These are phyloP conservation scores for Phyllotis vaccarum DNA, from an alignment of 2,797 vertebrate species.

Conservation along the genomic window DNA sequence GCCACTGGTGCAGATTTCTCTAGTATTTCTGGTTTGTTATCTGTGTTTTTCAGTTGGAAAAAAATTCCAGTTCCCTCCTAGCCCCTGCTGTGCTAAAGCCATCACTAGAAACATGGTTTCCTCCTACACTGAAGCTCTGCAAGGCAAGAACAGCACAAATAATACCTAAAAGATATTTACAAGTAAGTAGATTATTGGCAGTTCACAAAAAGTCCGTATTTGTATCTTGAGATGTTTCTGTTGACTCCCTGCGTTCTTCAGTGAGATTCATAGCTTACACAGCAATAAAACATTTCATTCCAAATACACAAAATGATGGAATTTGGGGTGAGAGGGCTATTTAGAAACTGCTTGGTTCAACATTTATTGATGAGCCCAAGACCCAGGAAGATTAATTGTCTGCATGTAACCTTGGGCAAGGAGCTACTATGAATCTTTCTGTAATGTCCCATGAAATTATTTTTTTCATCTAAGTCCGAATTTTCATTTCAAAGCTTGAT, in stretches of 20 bases:
- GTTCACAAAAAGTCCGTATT: slow-evolving; percentile 54
- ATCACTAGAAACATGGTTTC: not conserved
- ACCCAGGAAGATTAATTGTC: slow-evolving; percentile 54
- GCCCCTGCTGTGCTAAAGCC: not conserved
- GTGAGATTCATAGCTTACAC: slow-evolving; percentile 52
- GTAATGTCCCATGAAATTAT: slow-evolving; percentile 47
- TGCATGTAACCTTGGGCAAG: slow-evolving; percentile 18
- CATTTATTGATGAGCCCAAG: slow-evolving; percentile 66
- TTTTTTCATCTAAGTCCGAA: slow-evolving; percentile 39
- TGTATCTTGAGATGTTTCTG: slow-evolving; percentile 60
- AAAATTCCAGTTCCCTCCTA: slow-evolving; percentile 33
- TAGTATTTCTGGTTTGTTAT: not conserved
- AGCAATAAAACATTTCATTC: slow-evolving; percentile 70
- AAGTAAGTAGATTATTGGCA: slow-evolving; percentile 59
- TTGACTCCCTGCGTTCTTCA: slow-evolving; percentile 67
- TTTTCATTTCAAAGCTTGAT: slow-evolving; percentile 54
- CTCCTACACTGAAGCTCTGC: not conserved
- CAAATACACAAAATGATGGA: slow-evolving; percentile 69
- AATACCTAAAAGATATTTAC: slow-evolving; percentile 35
- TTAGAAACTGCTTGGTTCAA: slow-evolving; percentile 75
- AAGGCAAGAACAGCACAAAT: not conserved
- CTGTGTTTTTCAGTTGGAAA: slow-evolving; percentile 4
- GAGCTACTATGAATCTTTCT: slow-evolving; percentile 60
- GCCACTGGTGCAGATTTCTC: slow-evolving; percentile 18
- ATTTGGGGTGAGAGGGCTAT: slow-evolving; percentile 72